Percentiles rank a stretch among this genome's conserved stretches.
Conservation (phyloP, 2,888 invertebrate genomes). For the Nyleta sp. region DNA sequence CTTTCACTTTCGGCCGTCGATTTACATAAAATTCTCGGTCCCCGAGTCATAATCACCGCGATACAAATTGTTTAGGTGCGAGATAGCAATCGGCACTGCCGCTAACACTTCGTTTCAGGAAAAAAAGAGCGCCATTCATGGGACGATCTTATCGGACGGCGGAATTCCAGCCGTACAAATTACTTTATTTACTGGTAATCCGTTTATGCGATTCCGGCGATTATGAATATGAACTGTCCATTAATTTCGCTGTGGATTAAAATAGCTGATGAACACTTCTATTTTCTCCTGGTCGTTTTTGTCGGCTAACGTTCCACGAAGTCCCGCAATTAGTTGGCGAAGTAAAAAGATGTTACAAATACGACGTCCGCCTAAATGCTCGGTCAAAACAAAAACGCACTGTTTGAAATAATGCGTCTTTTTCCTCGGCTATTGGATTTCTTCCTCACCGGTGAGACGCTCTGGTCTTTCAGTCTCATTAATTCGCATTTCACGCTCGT, state of each 20-base stretch:
- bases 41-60: conserved; percentile 29
- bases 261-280: conserved; percentile 28
- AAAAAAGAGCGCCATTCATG: conserved; percentile 49
- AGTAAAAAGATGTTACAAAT: conserved; percentile 44
- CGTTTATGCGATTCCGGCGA: conserved; percentile 40
- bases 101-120: conserved; percentile 48
- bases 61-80: conserved; percentile 50
- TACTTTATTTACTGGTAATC: conserved; percentile 52
- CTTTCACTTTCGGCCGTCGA: conserved; percentile 33
- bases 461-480: conserved; percentile 66
- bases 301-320: conserved; percentile 34
- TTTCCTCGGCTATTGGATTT: conserved; percentile 53
- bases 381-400: conserved; percentile 56
- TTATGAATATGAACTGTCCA: conserved; percentile 44
- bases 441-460: conserved; percentile 52
- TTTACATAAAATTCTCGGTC: conserved; percentile 45
- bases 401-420: conserved; percentile 54
- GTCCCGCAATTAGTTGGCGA: conserved; percentile 35
- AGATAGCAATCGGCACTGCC: conserved; percentile 48
- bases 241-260: conserved; percentile 35
- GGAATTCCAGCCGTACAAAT: conserved; percentile 56
- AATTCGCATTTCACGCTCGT: conserved; percentile 73
- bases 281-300: neutral
- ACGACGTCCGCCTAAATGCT: conserved; percentile 40
- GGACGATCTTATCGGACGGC: conserved; percentile 49